Evolutionary conservation across 2,113 vertebrate genomes (phyloP), one percentile per base, ranked within the genome.

Genomic region (Mobula hypostoma): DNA sequence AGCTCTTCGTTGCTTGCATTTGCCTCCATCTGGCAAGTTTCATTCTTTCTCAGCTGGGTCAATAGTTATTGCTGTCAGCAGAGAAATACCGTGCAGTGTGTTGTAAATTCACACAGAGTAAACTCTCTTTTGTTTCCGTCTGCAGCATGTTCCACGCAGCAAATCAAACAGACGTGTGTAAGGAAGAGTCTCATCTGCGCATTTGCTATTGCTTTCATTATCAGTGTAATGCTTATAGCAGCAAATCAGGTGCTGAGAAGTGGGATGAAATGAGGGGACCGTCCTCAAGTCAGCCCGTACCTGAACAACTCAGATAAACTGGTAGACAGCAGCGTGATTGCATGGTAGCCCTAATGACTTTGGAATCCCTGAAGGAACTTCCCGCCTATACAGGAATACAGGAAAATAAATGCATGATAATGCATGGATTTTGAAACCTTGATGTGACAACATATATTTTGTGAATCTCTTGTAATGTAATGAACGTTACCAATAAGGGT

Each of bases 211-310:
- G 98, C 98, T 95, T 99, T 99, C 97, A 99, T 99, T 97, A 99
- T 99, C 96, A 99, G 98, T 27, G 98, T 99, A 95, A 99, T 99
- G 98, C 98, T 99, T 94, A 99, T 99, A 40, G 98, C 98, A 0
- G 98, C 98, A 97, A 99, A 99, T 96, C 98, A 99, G 97, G 98
- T 99, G 95, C 97, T 99, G 97, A 97, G 98, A 94, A 99, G 98
- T 0, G 98, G 98, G 95, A 99, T 99, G 98, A 98, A 99, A 95
- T 99, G 98, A 96, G 68, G 0, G 66, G 14, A n/a, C 5, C 48
- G 17, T 40, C 68, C 68, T 93, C 91, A 29, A 74, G 6, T 56
- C 91, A 74, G 70, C 70, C 68, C 29, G 8, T 70, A 29, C 70
- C 68, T 15, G 40, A 36, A 74, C 91, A 74, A 72, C 15, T 74